Percentiles rank a stretch among this genome's conserved stretches.
Conservation (phyloP, 2,888 invertebrate species). For the Lomographa bimaculata region DNA sequence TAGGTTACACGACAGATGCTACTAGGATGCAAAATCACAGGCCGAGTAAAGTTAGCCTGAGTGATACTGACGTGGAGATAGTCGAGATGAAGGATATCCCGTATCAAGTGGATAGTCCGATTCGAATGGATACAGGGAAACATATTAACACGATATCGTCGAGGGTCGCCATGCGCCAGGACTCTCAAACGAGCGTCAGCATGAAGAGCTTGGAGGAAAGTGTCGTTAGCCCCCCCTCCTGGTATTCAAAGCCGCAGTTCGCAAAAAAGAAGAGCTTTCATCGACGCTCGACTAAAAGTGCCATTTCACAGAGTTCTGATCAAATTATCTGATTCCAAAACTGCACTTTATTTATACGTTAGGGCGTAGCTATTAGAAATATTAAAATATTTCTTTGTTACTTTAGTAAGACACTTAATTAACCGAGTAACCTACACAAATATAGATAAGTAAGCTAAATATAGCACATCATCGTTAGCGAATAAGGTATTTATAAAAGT, state of each 20-base stretch:
- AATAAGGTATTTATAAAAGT: too few species aligned
- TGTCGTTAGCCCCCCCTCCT: conserved; percentile 73
- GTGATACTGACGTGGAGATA: conserved; percentile 79
- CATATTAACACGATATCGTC: conserved; percentile 60
- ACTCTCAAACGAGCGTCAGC: conserved; percentile 61
- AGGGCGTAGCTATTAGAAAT: too few species aligned
- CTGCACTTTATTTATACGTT: neutral
- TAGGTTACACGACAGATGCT: conserved; percentile 57
- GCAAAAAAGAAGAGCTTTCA: conserved; percentile 74
- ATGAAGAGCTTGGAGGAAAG: conserved; percentile 68
- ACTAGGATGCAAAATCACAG: conserved; percentile 58
- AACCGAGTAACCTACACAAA: too few species aligned
- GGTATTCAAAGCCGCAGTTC: conserved; percentile 81
- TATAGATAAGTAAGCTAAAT: too few species aligned
- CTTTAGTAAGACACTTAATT: too few species aligned
- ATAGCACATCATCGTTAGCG: too few species aligned
- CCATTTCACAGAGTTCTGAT: conserved; percentile 48
- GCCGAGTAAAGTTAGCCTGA: conserved; percentile 63
- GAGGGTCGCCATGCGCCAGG: conserved; percentile 55
- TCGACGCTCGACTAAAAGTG: conserved; percentile 62
- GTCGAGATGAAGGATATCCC: conserved; percentile 80
- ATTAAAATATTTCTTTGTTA: too few species aligned
- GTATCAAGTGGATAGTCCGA: conserved; percentile 46
- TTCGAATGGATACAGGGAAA: conserved; percentile 34
- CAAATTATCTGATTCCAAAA: conserved; percentile 35